Evolutionary conservation across 2,888 invertebrate species (phyloP).

Genomic region (Clistopyga incitator): DNA sequence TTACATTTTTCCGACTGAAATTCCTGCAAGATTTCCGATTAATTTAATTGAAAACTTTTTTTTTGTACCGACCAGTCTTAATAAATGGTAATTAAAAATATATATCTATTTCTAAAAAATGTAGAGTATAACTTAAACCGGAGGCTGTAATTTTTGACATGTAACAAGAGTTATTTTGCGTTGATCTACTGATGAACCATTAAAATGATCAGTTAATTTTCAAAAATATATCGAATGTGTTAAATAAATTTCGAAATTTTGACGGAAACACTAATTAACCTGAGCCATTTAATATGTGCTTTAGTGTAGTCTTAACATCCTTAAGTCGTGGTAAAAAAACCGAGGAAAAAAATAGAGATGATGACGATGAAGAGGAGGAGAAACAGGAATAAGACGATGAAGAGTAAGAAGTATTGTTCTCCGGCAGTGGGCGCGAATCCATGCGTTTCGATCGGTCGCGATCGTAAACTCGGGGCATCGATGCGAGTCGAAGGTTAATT

Average conservation of each 20-base stretch:
- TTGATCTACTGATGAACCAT: too few species aligned
- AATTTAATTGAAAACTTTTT: background rate
- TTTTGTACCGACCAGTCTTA: too few species aligned
- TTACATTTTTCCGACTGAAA: background rate
- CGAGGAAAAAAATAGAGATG: background rate
- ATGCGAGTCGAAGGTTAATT: slow-evolving; percentile 79
- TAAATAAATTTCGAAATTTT: background rate
- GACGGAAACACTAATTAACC: too few species aligned
- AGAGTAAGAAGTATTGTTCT: slow-evolving; percentile 61
- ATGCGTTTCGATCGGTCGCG: slow-evolving; percentile 72
- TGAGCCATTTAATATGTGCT: too few species aligned
- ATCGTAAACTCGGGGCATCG: slow-evolving; percentile 70
- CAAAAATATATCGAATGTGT: too few species aligned
- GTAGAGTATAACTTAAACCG: too few species aligned
- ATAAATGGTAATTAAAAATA: too few species aligned
- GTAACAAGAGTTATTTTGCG: too few species aligned
- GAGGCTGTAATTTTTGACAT: too few species aligned
- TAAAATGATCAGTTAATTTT: too few species aligned
- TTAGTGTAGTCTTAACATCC: too few species aligned
- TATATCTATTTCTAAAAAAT: too few species aligned
- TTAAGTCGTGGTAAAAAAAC: background rate
- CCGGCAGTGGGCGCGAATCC: slow-evolving; percentile 72
- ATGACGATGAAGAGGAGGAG: slow-evolving; percentile 27
- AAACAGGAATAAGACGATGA: slow-evolving; percentile 42
- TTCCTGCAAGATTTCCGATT: background rate